Conservation (phyloP, 2,888 invertebrate species). For the Drosophila kuntzei region DNA sequence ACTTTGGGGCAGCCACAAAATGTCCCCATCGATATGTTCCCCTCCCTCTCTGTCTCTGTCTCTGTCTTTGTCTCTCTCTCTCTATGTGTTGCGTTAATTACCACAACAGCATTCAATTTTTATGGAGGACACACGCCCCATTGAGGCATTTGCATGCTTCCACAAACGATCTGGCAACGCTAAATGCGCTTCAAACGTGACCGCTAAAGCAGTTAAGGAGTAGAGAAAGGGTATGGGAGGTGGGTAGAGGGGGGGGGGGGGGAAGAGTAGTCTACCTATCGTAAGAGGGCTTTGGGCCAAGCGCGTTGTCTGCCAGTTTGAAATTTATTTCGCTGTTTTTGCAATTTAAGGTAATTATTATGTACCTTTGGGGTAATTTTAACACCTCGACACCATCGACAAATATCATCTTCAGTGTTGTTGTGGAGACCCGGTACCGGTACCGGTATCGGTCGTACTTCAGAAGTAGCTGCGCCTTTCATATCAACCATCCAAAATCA, state of each 20-base stretch:
- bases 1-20: constrained; percentile 46
- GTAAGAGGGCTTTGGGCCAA: constrained; percentile 46
- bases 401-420: constrained; percentile 78
- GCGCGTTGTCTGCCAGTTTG: constrained; percentile 60
- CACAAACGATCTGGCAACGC: constrained; percentile 68
- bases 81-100: constrained; percentile 56
- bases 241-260: neutral
- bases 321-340: constrained; percentile 84
- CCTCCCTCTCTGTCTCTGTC: neutral
- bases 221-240: neutral
- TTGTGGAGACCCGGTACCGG: constrained; percentile 15
- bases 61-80: neutral
- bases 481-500: constrained; percentile 75
- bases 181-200: constrained; percentile 64
- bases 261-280: constrained; percentile 23
- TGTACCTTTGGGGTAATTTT: constrained; percentile 85
- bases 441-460: constrained; percentile 41
- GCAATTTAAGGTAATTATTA: constrained; percentile 85
- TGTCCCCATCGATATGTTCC: constrained; percentile 51
- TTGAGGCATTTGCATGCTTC: constrained; percentile 68
- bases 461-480: constrained; percentile 62
- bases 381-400: constrained; percentile 85
- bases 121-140: constrained; percentile 80
- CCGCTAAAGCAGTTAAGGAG: constrained; percentile 52
- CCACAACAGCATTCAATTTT: constrained; percentile 68